Percentiles rank a stretch among this genome's conserved stretches.
These are phyloP conservation scores for Podarcis muralis DNA, from an alignment of 2,113 vertebrate genomes.

Conservation along the genomic window DNA sequence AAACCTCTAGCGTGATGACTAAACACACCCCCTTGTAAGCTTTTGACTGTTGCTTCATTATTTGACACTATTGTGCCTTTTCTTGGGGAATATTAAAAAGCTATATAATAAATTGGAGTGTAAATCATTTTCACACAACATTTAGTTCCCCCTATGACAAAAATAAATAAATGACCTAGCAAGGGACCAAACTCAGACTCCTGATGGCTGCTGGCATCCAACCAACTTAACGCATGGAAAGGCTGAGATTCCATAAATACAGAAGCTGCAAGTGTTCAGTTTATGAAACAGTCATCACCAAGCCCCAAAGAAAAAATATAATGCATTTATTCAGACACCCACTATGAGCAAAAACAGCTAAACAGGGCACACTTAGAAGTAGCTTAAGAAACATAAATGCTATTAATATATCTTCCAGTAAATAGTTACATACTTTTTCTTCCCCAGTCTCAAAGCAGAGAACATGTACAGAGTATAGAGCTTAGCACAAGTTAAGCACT, in stretches of 20 bases:
- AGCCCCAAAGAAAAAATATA: slow-evolving; percentile 22
- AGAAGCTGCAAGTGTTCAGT: slow-evolving; percentile 52
- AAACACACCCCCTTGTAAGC: slow-evolving; percentile 57
- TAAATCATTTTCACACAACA: slow-evolving; percentile 59
- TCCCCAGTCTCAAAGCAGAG: neutral
- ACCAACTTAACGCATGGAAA: slow-evolving; percentile 65
- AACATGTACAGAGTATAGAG: too few relatives aligned
- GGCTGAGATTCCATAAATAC: slow-evolving; percentile 48
- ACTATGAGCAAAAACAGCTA: slow-evolving; percentile 34
- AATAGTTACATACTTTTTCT: slow-evolving; percentile 20
- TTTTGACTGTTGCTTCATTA: slow-evolving; percentile 71
- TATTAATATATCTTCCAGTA: slow-evolving; percentile 42
- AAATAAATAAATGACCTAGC: slow-evolving; percentile 56
- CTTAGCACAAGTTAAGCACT: neutral
- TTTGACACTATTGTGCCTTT: slow-evolving; percentile 72
- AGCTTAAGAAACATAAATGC: slow-evolving; percentile 45
- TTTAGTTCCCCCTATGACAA: slow-evolving; percentile 50
- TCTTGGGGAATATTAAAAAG: slow-evolving; percentile 70
- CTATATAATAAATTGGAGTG: slow-evolving; percentile 59
- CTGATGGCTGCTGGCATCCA: slow-evolving; percentile 48
- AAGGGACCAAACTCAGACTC: slow-evolving; percentile 44
- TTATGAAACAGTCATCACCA: slow-evolving; percentile 55
- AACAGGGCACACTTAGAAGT: slow-evolving; percentile 10
- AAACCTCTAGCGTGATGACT: slow-evolving; percentile 19
- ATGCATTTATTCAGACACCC: slow-evolving; percentile 27